Percentiles rank a stretch among this genome's conserved stretches.
Evolutionary conservation across 2,888 invertebrate genomes (phyloP).

Genomic region (Hirtodrosophila duncani): DNA sequence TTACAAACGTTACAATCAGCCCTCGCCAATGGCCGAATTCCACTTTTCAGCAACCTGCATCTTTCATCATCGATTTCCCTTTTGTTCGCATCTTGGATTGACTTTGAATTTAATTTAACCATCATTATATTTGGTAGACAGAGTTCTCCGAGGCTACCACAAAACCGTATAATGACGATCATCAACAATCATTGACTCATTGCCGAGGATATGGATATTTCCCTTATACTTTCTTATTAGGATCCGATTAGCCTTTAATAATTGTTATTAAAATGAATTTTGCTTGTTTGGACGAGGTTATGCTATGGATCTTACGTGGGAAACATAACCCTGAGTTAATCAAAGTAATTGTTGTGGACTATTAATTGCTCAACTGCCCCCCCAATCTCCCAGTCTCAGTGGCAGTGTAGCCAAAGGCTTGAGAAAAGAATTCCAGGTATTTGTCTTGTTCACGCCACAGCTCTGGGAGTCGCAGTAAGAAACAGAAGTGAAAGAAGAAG

Average conservation of each 20-base stretch:
- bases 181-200: slow-evolving; percentile 31
- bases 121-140: slow-evolving; percentile 36
- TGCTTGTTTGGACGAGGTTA: slow-evolving; percentile 22
- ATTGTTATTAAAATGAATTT: slow-evolving; percentile 44
- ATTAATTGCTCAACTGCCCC: slow-evolving; percentile 53
- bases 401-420: slow-evolving; percentile 68
- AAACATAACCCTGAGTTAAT: slow-evolving; percentile 25
- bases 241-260: slow-evolving; percentile 40
- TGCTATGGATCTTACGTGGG: slow-evolving; percentile 49
- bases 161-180: slow-evolving; percentile 53
- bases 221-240: slow-evolving; percentile 32
- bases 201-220: slow-evolving; percentile 5
- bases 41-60: slow-evolving; percentile 21
- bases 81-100: slow-evolving; percentile 13
- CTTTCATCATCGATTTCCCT: slow-evolving; percentile 25
- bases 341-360: slow-evolving; percentile 41
- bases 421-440: slow-evolving; percentile 65
- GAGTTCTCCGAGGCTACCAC: slow-evolving; percentile 32
- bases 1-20: background rate
- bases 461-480: slow-evolving; percentile 11
- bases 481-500: slow-evolving; percentile 6
- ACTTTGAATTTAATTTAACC: slow-evolving; percentile 35
- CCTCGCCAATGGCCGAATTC: background rate
- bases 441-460: slow-evolving; percentile 66
- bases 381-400: slow-evolving; percentile 30